Evolutionary conservation across 2,797 vertebrate genomes (phyloP).

Genomic region (Paedocypris micromegethes): DNA sequence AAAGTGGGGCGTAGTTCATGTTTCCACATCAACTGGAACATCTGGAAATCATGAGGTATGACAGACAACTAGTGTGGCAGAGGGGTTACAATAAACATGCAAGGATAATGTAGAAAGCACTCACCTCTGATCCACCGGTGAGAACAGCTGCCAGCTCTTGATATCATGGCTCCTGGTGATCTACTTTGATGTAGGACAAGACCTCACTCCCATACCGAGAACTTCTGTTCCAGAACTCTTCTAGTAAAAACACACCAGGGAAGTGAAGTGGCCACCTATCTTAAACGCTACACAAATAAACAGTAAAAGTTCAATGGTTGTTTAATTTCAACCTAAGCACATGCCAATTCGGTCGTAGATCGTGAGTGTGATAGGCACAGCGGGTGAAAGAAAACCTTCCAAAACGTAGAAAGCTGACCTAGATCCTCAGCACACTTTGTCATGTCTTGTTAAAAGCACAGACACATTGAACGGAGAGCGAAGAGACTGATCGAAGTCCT

Average conservation of each 20-base stretch:
- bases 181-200: conserved; percentile 58
- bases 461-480: conserved; percentile 32
- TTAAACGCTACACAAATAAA: conserved; percentile 1
- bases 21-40: conserved; percentile 52
- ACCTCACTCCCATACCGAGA: conserved; percentile 36
- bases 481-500: conserved; percentile 35
- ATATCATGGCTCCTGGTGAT: conserved; percentile 61
- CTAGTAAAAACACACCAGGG: conserved; percentile 23
- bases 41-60: conserved; percentile 65
- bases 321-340: not conserved
- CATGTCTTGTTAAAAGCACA: conserved; percentile 36
- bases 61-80: conserved; percentile 56
- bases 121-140: conserved; percentile 63
- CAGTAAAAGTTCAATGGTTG: not conserved
- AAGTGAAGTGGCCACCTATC: conserved; percentile 1
- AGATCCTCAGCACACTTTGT: conserved; percentile 34
- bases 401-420: conserved; percentile 29
- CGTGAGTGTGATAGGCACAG: not conserved
- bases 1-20: conserved; percentile 42
- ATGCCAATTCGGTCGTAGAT: not conserved
- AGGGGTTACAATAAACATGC: conserved; percentile 59
- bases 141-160: conserved; percentile 66
- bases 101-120: conserved; percentile 62
- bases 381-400: conserved; percentile 1
- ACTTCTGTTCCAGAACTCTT: conserved; percentile 25